Base-by-base conservation (phyloP, 1,140 invertebrate genomes). In the Listronotus bonariensis region DNA sequence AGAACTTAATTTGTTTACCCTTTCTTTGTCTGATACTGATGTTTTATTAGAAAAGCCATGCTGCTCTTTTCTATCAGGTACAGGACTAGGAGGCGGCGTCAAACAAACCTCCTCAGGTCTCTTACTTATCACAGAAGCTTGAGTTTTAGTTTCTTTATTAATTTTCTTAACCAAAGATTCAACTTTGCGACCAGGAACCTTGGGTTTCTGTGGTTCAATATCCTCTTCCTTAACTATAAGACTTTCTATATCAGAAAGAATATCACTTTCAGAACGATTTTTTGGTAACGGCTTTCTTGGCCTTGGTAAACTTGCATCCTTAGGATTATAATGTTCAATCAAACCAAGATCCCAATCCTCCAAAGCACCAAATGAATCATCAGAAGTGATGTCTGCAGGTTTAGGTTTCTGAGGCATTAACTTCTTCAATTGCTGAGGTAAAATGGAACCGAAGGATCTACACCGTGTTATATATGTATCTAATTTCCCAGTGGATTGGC, bases 311-410 rank as follows among this genome's bases (percentile, higher is more conserved):
- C 77, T 78, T 0, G 75, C 68, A 38, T 78, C 77, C 55, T 74
- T 74, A 11, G 77, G 77, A 61, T 78, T 74, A 51, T 79, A 80
- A 70, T 80, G 78, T 59, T 77, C 78, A 32, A 78, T 75, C 18
- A 80, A 72, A 14, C 71, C 72, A 8, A 80, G 49, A 46, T 80
- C 78, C 80, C 80, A 81, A 63, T 82, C 79, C 57, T 81, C 79
- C 41, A 79, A 71, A 61, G 77, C 77, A n/a, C 74, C 77, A 56
- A 79, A 76, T 9, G 74, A 76, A 46, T 81, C 79, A 57, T 81
- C 80, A 60, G 78, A 80, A 43, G 79, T 75, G 53, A 76, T 72
- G 41, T 72, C 74, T 51, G 71, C 74, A 9, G 70, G 70, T 11
- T 68, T 68, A 26, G 57, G 67, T 69, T 74, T 78, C 6, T 64